phyloP scores from a whole-genome alignment of 2,888 invertebrate genomes.

The Leptodirus hochenwartii region DNA sequence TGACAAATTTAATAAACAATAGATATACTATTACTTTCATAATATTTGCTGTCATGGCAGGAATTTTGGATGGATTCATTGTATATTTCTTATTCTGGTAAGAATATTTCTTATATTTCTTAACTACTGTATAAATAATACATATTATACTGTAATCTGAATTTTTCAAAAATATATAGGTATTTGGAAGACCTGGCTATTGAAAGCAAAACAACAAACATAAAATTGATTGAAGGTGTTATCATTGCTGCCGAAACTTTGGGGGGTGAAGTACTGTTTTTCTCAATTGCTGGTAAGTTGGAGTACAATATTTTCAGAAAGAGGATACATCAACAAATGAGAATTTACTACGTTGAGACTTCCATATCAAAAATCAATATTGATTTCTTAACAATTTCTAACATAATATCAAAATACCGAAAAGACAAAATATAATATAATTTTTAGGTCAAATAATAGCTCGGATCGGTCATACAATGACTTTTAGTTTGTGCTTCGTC shows the following conservation, averaged over 20 bases:
- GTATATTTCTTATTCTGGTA: slow-evolving; percentile 70
- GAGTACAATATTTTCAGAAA: too few species aligned
- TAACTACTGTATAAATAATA: too few species aligned
- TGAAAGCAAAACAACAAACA: slow-evolving; percentile 38
- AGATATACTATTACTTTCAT: slow-evolving; percentile 51
- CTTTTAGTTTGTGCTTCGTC: slow-evolving; percentile 58
- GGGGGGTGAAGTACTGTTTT: slow-evolving; percentile 61
- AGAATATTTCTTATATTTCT: too few species aligned
- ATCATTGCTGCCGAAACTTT: slow-evolving; percentile 65
- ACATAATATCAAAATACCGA: too few species aligned
- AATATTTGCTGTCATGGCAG: slow-evolving; percentile 53
- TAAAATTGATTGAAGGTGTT: slow-evolving; percentile 63
- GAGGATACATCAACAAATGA: neutral
- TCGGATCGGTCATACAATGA: slow-evolving; percentile 57
- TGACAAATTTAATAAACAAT: slow-evolving; percentile 40
- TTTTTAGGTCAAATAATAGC: slow-evolving; percentile 56
- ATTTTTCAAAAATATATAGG: too few species aligned
- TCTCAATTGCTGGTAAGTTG: slow-evolving; percentile 43
- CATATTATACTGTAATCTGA: too few species aligned
- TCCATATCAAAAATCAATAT: too few species aligned
- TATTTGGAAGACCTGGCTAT: slow-evolving; percentile 60
- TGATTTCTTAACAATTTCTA: too few species aligned
- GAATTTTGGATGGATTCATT: slow-evolving; percentile 62
- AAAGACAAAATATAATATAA: too few species aligned
- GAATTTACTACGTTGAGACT: too few species aligned